A percentile compares a stretch with the other conserved stretches of the same genome.
Evolutionary conservation across 2,113 vertebrate genomes (phyloP).

Genomic region (Lasiurus cinereus): DNA sequence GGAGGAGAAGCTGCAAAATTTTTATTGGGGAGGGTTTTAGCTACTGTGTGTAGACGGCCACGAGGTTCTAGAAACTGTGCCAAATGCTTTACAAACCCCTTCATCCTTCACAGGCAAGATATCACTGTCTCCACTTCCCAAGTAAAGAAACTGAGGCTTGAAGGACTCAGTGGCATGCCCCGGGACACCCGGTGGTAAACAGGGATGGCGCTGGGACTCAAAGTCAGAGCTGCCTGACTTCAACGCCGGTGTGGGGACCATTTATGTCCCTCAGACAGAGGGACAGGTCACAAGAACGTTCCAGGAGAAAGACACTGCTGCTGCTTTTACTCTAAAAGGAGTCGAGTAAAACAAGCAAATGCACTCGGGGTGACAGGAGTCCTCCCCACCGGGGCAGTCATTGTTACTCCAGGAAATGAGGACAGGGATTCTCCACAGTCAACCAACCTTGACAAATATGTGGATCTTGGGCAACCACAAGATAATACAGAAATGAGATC

Average conservation of each 20-base stretch:
- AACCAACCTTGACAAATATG: too few species aligned
- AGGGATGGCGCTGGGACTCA: not conserved
- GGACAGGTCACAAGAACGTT: accelerated
- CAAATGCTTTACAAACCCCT: not conserved
- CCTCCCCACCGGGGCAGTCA: accelerated
- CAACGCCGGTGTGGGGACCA: not conserved
- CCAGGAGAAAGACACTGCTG: not conserved
- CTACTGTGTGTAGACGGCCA: not conserved
- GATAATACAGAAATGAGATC: not conserved
- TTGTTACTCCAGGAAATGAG: not conserved
- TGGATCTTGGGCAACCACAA: not conserved
- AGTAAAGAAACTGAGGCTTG: not conserved
- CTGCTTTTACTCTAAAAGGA: not conserved
- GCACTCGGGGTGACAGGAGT: accelerated
- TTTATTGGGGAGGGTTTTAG: not conserved
- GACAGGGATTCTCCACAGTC: not conserved
- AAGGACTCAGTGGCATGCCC: not conserved
- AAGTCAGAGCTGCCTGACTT: not conserved
- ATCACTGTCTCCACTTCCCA: not conserved
- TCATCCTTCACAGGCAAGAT: not conserved
- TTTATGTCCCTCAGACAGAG: not conserved
- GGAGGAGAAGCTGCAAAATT: not conserved
- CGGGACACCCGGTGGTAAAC: not conserved
- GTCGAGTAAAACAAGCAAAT: not conserved
- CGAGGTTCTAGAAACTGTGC: not conserved